phyloP scores from a whole-genome alignment of 92 coral and sea anemone genomes.

The Actinostola sp. region DNA sequence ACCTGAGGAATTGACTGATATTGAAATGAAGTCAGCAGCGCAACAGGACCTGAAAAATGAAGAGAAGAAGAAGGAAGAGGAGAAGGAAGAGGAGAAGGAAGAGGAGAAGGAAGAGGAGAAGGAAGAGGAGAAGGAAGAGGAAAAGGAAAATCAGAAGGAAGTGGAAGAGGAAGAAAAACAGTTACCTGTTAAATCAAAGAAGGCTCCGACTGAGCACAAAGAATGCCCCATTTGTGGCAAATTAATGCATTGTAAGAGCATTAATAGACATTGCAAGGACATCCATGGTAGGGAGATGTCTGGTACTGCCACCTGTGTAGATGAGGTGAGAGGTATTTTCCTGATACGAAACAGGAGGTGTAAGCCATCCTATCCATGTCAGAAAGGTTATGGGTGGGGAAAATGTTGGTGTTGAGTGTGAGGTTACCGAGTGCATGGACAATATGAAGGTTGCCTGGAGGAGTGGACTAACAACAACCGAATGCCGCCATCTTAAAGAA shows the following conservation, averaged over 20 bases:
- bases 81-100: not conserved
- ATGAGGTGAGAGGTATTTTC: conserved; percentile 36
- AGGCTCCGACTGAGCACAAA: too few species aligned
- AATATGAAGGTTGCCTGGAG: conserved; percentile 63
- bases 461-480: conserved; percentile 54
- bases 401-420: conserved; percentile 32
- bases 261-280: conserved; percentile 44
- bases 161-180: not conserved
- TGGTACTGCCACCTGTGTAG: conserved; percentile 33
- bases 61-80: not conserved
- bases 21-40: too few species aligned
- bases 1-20: not conserved
- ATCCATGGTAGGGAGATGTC: conserved; percentile 14
- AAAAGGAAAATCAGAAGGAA: not conserved
- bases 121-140: not conserved
- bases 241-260: conserved; percentile 46
- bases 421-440: conserved; percentile 35
- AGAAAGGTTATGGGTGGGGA: not conserved
- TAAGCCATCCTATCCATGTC: conserved; percentile 54
- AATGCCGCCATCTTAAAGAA: conserved; percentile 42
- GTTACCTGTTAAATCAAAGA: conserved; percentile 1
- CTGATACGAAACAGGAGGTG: conserved; percentile 52
- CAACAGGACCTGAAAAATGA: too few species aligned
- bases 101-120: not conserved
- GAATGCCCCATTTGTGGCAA: conserved; percentile 51